These are phyloP conservation scores for Antheraea assamensis DNA, from an alignment of 2,888 invertebrate genomes.

Conservation along the genomic window DNA sequence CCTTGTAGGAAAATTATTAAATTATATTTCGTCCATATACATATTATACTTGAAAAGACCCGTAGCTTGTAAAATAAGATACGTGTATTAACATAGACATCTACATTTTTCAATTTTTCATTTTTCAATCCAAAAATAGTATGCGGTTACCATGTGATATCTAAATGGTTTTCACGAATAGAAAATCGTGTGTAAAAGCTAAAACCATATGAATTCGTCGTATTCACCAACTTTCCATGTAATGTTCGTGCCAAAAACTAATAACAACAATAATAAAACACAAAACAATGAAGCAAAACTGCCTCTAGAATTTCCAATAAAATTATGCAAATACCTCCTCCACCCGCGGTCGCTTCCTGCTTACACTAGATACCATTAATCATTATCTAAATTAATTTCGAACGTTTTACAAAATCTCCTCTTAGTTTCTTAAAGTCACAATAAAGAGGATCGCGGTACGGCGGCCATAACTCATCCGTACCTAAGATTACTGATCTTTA, in stretches of 20 bases:
- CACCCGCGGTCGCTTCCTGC: conserved; percentile 55
- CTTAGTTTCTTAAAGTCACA: conserved; percentile 82
- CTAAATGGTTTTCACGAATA: too few relatives aligned
- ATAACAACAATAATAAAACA: conserved; percentile 36
- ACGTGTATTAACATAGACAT: too few relatives aligned
- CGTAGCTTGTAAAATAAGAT: background rate
- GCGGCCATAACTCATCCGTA: conserved; percentile 86
- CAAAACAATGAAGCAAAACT: conserved; percentile 40
- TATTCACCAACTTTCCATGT: background rate
- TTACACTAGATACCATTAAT: conserved; percentile 74
- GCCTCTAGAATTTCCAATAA: conserved; percentile 48
- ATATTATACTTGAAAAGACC: background rate
- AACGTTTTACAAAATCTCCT: conserved; percentile 80
- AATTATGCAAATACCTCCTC: conserved; percentile 71
- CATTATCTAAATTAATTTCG: conserved; percentile 83
- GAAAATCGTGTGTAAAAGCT: too few relatives aligned
- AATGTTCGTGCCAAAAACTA: conserved; percentile 25
- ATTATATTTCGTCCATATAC: background rate
- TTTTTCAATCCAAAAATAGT: too few relatives aligned
- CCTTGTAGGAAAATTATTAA: background rate
- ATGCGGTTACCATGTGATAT: too few relatives aligned
- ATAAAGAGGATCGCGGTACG: conserved; percentile 76
- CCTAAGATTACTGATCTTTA: conserved; percentile 89
- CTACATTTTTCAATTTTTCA: too few relatives aligned
- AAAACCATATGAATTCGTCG: background rate